Evolutionary conservation across 1,140 invertebrate genomes (phyloP).

Genomic region (Tetramorium parvispinum): DNA sequence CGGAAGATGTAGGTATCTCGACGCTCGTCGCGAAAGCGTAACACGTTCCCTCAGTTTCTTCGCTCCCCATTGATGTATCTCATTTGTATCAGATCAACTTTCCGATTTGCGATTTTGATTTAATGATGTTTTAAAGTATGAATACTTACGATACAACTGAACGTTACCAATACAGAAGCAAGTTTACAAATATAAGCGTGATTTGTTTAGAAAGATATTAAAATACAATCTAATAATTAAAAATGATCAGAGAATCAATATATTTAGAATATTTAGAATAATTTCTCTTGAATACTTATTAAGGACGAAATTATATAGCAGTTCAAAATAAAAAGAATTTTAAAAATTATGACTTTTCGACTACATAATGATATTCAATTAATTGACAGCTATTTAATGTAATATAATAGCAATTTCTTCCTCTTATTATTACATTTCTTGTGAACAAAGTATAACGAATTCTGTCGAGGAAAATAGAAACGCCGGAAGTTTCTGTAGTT

Average conservation of each 20-base stretch:
- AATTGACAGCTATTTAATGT: not conserved
- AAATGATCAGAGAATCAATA: not conserved
- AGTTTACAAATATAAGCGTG: not conserved
- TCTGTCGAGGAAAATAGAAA: conserved; percentile 22
- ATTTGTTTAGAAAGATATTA: not conserved
- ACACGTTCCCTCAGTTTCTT: not conserved
- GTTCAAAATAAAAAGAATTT: not conserved
- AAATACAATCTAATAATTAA: not conserved
- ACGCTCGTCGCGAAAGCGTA: conserved; percentile 2
- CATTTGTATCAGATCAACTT: conserved; percentile 29
- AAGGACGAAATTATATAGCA: too few species aligned
- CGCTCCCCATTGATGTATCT: conserved; percentile 8
- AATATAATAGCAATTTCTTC: not conserved
- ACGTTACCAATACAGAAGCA: not conserved
- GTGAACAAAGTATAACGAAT: conserved; percentile 30
- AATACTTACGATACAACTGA: not conserved
- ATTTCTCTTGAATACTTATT: not conserved
- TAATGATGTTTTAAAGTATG: not conserved
- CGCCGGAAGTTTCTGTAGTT: conserved; percentile 31
- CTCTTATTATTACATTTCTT: not conserved
- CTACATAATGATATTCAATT: not conserved
- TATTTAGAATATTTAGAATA: not conserved
- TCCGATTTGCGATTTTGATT: conserved; percentile 8
- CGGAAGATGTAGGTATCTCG: not conserved
- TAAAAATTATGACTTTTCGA: not conserved